Base-by-base conservation (phyloP, 2,888 invertebrate species). In the Nemotelus nigrinus region DNA sequence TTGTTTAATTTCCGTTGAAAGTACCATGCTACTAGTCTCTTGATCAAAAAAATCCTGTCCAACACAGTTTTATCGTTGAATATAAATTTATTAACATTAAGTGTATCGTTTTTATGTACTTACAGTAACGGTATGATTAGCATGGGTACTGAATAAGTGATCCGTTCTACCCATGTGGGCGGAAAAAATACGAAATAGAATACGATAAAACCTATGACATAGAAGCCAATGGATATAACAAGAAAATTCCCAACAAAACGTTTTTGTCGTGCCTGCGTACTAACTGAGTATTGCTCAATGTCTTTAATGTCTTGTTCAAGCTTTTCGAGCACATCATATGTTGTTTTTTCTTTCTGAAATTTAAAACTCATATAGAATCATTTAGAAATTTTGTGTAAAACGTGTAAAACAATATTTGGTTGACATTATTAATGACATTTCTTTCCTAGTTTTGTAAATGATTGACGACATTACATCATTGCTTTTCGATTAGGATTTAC, bases 161-260 rank as follows among this genome's bases (percentile, higher is more conserved):
- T 84, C 79, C 93, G 91, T 82, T 94, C 93, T 80, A 91, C 88
- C 88, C 93, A 91, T 82, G 93, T 92, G 77, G 92, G 91, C 78
- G 94, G 93, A 79, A 95, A 93, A 81, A 93, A 95, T 82, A 92
- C 93, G 87, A 95, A 93, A 84, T 93, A 96, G 85, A 94, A 93
- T 47, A 93, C 84, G 48, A 93, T 85, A 5, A 93, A 93, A 80
- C 92, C 91, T 60, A 94, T 84, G 64, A 95, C 89, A 83, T 93
- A 93, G 3, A 93, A 84, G 10, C 91, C 92, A 57, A 93, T 91
- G 2, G 93, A 92, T 81, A 92, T 90, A 79, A 90, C 89, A 86
- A 91, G 90, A 75, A 97, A 91, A 82, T 93, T 92, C 60, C 94
- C 94, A 70, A 96, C 93, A 80, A 96, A 92, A 71, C 92, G 91